Evolutionary conservation across 2,797 vertebrate species (phyloP).

Genomic region (Lagodon rhomboides): DNA sequence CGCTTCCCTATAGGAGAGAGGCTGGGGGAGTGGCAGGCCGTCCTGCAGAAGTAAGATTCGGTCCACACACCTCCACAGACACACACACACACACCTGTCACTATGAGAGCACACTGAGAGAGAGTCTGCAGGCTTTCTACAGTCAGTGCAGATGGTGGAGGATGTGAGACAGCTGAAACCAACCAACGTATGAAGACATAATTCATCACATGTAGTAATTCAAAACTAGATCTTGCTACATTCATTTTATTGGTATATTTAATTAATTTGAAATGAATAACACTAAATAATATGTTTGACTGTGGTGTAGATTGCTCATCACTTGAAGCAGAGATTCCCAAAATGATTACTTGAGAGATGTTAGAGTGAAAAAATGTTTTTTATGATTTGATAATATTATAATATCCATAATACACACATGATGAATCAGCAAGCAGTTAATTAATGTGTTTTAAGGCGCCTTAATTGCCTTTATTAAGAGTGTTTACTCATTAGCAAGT

Average conservation of each 20-base stretch:
- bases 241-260: background rate
- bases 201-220: background rate
- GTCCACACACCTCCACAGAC: background rate
- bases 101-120: background rate
- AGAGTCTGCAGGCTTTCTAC: background rate
- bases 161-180: background rate
- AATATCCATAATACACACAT: too few species aligned
- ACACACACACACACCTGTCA: constrained; percentile 8
- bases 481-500: too few species aligned
- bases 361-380: too few species aligned
- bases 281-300: background rate
- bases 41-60: constrained; percentile 94
- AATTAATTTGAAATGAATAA: background rate
- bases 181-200: background rate
- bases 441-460: too few species aligned
- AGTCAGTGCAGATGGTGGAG: background rate
- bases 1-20: constrained; percentile 96
- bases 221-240: background rate
- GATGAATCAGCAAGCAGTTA: too few species aligned
- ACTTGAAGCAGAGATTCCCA: too few species aligned
- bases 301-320: background rate
- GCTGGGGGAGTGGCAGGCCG: constrained; percentile 97
- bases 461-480: too few species aligned
- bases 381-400: too few species aligned
- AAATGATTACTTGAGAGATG: too few species aligned